Evolutionary conservation across 2,113 vertebrate genomes (phyloP).

Genomic region (Leucopsar rothschildi): DNA sequence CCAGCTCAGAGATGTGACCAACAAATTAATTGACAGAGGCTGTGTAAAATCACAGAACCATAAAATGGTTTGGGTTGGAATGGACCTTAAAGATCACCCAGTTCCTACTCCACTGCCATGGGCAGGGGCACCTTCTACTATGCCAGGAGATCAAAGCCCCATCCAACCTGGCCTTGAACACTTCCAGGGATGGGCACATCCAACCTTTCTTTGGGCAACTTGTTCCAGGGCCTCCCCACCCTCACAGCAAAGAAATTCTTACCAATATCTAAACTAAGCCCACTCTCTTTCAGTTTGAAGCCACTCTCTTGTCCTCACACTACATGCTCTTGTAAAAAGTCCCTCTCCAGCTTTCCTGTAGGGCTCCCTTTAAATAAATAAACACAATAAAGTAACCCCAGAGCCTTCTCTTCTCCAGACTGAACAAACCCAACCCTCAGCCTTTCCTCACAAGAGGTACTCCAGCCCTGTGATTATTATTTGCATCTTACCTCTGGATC

Average conservation of each 20-base stretch:
- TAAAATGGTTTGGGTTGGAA: background rate
- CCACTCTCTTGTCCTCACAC: background rate
- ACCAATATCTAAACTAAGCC: background rate
- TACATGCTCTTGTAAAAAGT: background rate
- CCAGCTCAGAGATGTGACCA: background rate
- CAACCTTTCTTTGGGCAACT: background rate
- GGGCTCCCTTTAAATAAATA: background rate
- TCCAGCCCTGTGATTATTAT: background rate
- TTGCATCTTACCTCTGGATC: background rate
- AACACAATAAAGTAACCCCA: background rate
- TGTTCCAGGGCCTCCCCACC: background rate
- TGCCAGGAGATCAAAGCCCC: background rate
- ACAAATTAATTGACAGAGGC: background rate
- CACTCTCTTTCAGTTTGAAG: background rate
- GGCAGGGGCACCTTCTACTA: background rate
- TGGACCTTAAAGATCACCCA: background rate
- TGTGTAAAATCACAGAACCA: background rate
- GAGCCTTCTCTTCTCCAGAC: background rate
- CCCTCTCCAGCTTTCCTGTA: background rate
- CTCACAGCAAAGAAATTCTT: background rate
- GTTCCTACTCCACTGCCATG: background rate
- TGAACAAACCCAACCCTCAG: background rate
- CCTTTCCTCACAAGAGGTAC: background rate
- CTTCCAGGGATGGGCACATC: background rate
- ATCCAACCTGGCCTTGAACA: background rate